Evolutionary conservation across 2,113 vertebrate genomes (phyloP).

Genomic region (Edolisoma coerulescens): DNA sequence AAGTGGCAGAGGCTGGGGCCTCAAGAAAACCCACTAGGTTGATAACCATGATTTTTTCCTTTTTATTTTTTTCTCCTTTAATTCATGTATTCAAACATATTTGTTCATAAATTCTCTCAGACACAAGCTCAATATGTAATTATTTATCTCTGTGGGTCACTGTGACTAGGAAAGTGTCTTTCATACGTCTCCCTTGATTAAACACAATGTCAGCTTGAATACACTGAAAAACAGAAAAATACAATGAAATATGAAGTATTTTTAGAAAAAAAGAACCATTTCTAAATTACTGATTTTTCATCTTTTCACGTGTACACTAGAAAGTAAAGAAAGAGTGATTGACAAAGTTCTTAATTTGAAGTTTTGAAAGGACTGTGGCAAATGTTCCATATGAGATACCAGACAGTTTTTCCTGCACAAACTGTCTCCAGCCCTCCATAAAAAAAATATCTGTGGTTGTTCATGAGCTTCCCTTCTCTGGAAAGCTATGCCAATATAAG

Average conservation of each 20-base stretch:
- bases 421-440: not conserved
- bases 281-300: not conserved
- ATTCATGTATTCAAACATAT: not conserved
- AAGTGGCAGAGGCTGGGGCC: not conserved
- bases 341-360: not conserved
- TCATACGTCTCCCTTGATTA: not conserved
- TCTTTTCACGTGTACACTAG: not conserved
- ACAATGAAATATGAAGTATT: not conserved
- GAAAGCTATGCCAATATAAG: not conserved
- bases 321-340: not conserved
- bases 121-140: not conserved
- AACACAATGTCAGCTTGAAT: not conserved
- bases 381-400: not conserved
- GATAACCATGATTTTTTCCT: not conserved
- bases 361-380: not conserved
- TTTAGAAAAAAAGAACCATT: not conserved
- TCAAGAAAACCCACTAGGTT: not conserved
- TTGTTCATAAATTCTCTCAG: not conserved
- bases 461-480: not conserved
- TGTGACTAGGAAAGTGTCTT: not conserved
- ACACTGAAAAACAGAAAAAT: not conserved
- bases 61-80: not conserved
- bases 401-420: not conserved
- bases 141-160: not conserved
- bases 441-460: not conserved